Percentiles rank a stretch among this genome's conserved stretches.
Conservation (phyloP, 2,113 vertebrate species). For the Bambusicola thoracicus region DNA sequence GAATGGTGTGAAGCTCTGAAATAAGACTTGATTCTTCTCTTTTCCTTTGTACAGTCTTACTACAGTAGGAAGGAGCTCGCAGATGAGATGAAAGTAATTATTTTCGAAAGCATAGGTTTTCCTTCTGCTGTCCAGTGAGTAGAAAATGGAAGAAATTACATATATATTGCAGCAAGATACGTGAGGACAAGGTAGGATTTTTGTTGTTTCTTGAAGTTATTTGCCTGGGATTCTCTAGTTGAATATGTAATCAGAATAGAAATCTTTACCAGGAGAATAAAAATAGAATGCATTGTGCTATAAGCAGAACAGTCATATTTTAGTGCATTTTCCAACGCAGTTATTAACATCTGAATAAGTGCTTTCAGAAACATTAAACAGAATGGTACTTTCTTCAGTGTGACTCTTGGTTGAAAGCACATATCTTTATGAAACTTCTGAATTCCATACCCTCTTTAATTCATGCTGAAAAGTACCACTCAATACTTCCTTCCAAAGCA, state of each 20-base stretch:
- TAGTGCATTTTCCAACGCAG: not conserved
- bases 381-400: constrained; percentile 3
- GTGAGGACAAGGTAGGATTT: not conserved
- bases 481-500: not conserved
- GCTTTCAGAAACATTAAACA: constrained; percentile 40
- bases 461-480: not conserved
- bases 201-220: constrained; percentile 14
- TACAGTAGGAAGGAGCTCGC: not conserved
- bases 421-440: not conserved
- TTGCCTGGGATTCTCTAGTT: not conserved
- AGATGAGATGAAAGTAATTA: not conserved
- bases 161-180: not conserved
- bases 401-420: constrained; percentile 49
- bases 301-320: constrained; percentile 11
- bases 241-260: constrained; percentile 37
- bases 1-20: not conserved
- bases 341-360: constrained; percentile 45
- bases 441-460: not conserved
- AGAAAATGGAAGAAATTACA: constrained; percentile 14
- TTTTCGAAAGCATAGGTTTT: not conserved
- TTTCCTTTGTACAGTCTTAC: not conserved
- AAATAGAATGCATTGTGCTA: constrained; percentile 40
- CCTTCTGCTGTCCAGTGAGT: not conserved
- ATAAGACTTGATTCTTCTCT: not conserved
- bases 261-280: not conserved